Percentiles rank a stretch among this genome's conserved stretches.
Conservation (phyloP, 2,888 invertebrate species). For the Lasioglossum villosulum region DNA sequence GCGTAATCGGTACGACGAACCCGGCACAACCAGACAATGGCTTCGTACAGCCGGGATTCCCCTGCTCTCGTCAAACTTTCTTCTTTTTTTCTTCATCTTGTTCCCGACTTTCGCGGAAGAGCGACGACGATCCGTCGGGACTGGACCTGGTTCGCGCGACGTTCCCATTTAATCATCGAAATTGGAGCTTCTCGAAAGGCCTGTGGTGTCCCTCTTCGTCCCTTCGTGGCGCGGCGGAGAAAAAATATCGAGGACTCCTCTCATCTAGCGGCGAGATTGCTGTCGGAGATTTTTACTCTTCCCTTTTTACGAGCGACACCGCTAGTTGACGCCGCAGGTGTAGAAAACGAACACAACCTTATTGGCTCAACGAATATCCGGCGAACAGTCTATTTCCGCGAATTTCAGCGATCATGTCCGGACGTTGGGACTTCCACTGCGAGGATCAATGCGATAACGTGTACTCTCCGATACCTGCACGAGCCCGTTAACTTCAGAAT, state of each 20-base stretch:
- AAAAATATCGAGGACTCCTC: conserved; percentile 6
- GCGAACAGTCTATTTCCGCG: neutral
- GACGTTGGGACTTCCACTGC: neutral
- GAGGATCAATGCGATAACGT: neutral
- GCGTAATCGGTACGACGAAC: conserved; percentile 49
- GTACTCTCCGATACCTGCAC: neutral
- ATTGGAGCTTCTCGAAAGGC: conserved; percentile 37
- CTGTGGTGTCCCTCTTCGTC: neutral
- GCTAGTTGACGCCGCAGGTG: neutral
- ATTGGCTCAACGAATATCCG: neutral
- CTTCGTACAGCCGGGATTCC: conserved; percentile 1
- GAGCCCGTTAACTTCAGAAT: neutral
- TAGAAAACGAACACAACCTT: neutral
- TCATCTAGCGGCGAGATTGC: neutral
- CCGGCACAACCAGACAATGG: conserved; percentile 29
- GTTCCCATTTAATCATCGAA: conserved; percentile 58
- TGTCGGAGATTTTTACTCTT: neutral
- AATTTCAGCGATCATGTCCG: neutral
- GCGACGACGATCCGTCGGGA: conserved; percentile 32
- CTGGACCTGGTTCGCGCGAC: conserved; percentile 37
- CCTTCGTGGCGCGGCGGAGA: neutral
- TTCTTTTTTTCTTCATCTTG: neutral
- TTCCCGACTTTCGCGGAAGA: neutral
- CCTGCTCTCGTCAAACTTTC: neutral
- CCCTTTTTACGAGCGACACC: neutral